Percentiles rank a stretch among this genome's conserved stretches.
Evolutionary conservation across 1,140 invertebrate species (phyloP).

Genomic region (Drosophila nasuta): DNA sequence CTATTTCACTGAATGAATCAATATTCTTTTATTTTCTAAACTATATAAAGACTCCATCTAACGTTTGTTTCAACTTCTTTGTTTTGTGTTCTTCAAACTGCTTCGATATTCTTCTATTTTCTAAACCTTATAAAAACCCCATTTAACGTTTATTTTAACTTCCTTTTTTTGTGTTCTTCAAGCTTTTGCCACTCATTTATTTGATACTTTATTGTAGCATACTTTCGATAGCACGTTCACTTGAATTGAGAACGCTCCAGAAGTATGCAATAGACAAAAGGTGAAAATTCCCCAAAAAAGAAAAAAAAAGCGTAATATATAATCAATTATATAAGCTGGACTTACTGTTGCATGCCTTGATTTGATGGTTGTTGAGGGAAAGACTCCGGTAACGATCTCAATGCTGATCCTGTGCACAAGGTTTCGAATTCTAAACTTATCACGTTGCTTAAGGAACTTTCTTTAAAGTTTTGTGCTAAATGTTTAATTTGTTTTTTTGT

Average conservation of each 20-base stretch:
- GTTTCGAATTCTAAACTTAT: conserved; percentile 57
- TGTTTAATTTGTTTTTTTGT: conserved; percentile 49
- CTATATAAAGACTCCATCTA: too few species aligned
- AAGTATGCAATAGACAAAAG: conserved; percentile 18
- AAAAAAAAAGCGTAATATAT: not conserved
- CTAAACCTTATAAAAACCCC: too few species aligned
- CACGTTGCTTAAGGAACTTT: conserved; percentile 80
- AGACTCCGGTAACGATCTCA: not conserved
- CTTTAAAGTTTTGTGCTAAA: conserved; percentile 55
- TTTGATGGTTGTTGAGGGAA: not conserved
- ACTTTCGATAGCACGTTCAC: conserved; percentile 8
- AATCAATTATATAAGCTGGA: conserved; percentile 3
- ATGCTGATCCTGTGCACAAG: not conserved
- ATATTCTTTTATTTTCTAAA: too few species aligned
- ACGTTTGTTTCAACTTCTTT: too few species aligned
- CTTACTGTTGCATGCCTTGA: conserved; percentile 64
- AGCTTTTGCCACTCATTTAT: not conserved
- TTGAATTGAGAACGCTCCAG: not conserved
- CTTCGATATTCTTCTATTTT: too few species aligned
- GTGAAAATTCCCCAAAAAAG: not conserved
- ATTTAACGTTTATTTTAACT: not conserved
- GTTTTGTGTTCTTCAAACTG: too few species aligned
- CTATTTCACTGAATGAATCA: too few species aligned
- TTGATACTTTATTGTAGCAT: conserved; percentile 15
- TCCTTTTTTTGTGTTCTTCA: too few species aligned